Conservation (phyloP, 2,888 invertebrate species). For the Acronicta psi region DNA sequence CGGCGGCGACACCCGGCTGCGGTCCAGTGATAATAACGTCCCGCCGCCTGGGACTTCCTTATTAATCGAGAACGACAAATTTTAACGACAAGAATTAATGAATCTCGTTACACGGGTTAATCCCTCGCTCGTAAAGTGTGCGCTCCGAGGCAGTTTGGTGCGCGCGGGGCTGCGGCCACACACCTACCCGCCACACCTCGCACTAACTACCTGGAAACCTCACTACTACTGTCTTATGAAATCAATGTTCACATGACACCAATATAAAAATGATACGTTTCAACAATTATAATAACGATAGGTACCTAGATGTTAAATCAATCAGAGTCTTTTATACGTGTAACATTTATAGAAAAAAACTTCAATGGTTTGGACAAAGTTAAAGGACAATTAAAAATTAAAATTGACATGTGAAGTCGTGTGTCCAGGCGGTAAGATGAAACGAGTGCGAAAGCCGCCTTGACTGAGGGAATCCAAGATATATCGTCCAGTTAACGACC, state of each 20-base stretch:
- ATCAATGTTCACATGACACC: constrained; percentile 14
- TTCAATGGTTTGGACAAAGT: constrained; percentile 14
- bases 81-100: constrained; percentile 90
- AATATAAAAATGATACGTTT: background rate
- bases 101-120: constrained; percentile 90
- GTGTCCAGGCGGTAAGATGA: constrained; percentile 67
- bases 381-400: constrained; percentile 51
- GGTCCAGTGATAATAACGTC: constrained; percentile 88
- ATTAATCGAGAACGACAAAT: constrained; percentile 90
- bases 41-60: constrained; percentile 85
- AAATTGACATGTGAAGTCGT: constrained; percentile 53
- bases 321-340: background rate
- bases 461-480: constrained; percentile 83
- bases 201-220: constrained; percentile 52
- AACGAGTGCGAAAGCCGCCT: constrained; percentile 75
- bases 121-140: constrained; percentile 88
- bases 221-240: constrained; percentile 29
- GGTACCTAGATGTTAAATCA: too few relatives aligned
- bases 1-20: constrained; percentile 74
- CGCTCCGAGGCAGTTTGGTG: constrained; percentile 84
- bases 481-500: constrained; percentile 88
- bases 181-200: constrained; percentile 58
- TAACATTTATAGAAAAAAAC: background rate
- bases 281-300: background rate
- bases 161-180: constrained; percentile 73